A percentile compares a stretch with the other conserved stretches of the same genome.
Conservation (phyloP, 1,140 invertebrate genomes). For the Alviniconcha marisindica region DNA sequence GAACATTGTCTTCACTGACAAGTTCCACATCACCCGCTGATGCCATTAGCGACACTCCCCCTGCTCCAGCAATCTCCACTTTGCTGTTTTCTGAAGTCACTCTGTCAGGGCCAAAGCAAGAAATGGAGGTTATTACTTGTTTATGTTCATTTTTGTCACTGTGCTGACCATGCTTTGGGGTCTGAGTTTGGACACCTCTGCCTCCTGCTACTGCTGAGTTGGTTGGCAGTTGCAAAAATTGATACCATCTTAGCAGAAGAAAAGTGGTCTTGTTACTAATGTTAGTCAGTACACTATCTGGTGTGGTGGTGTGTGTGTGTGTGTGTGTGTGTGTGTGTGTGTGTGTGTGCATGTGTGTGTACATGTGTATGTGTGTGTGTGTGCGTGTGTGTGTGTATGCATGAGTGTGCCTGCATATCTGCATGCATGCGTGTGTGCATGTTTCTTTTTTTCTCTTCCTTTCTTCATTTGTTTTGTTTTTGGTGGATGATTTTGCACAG, state of each 20-base stretch:
- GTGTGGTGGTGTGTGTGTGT: background rate
- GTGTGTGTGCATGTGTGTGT: conserved; percentile 77
- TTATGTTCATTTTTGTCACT: too few species aligned
- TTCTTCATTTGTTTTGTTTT: too few species aligned
- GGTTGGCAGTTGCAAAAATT: too few species aligned
- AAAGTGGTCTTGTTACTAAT: too few species aligned
- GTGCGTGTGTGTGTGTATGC: background rate
- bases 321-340: conserved; percentile 1
- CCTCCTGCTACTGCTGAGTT: too few species aligned
- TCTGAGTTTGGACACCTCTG: too few species aligned
- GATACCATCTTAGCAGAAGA: too few species aligned
- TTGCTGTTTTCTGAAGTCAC: conserved; percentile 54
- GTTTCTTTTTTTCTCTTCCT: background rate
- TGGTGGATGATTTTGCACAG: too few species aligned
- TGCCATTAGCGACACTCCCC: conserved; percentile 48
- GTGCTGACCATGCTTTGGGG: too few species aligned
- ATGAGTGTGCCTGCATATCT: background rate
- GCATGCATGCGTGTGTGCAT: background rate
- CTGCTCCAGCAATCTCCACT: conserved; percentile 53
- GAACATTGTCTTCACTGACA: conserved; percentile 48
- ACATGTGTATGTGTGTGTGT: conserved; percentile 93
- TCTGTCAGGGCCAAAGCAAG: conserved; percentile 30
- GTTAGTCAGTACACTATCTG: too few species aligned
- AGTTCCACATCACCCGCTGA: conserved; percentile 52
- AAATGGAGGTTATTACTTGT: too few species aligned